Evolutionary conservation across 2,113 vertebrate genomes (phyloP), one percentile per base, ranked within the genome.

Genomic region (Channa maculata): DNA sequence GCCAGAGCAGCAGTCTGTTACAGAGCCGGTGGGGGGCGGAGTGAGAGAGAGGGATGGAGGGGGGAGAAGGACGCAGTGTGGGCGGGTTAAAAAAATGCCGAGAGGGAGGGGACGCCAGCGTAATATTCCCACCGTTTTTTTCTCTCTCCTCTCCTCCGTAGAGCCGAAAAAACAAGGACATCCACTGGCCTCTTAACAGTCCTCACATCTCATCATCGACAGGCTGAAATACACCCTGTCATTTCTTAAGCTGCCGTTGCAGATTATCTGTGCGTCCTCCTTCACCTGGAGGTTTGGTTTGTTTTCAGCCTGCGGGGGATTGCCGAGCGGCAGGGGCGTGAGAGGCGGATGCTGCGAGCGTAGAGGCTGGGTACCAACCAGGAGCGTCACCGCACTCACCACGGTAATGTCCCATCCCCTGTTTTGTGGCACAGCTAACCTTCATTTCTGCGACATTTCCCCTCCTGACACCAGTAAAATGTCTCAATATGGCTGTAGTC

Each of bases 21-120:
- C 66, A 1, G 62, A 76, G 79, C 61, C 24, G 85, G 79, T 65
- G 81, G 69, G 72, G 73, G 74, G 48, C 24, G 24, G 24, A 24
- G 24, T 24, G 58, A 54, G 62, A 57, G 65, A 63, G 61, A 55
- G 79, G 49, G 37, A 49, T 54, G 50, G 71, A 37, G 41, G 75
- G 39, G 68, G 24, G 89, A 93, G 94, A 95, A 93, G 93, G 92
- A 94, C 94, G 94, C 94, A 94, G 94, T 95, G 94, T 94, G 94
- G 94, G 94, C 93, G 93, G 93, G 91, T 87, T 89, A 77, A 93
- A 82, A 82, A 91, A 80, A 71, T 85, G 77, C 79, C 53, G 90
- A 83, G 92, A 93, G 92, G 92, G 93, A 92, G 94, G 93, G 86
- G 86, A 90, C 82, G 87, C 67, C 82, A 86, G 81, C 88, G 89